Evolutionary conservation across 2,888 invertebrate species (phyloP).

Genomic region (Barypeithes pellucidus): DNA sequence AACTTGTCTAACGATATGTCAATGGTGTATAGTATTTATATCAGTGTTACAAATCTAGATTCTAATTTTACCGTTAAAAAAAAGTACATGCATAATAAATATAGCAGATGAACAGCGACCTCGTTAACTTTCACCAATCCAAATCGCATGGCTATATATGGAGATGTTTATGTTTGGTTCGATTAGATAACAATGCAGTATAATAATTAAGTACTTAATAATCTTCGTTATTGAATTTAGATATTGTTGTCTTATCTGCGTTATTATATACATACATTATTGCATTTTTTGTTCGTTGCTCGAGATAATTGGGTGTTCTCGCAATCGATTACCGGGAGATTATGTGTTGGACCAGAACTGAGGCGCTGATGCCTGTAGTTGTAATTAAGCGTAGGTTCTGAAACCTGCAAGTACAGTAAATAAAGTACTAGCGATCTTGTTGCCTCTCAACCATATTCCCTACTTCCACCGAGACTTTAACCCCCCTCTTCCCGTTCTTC

Average conservation of each 20-base stretch:
- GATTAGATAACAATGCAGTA: constrained; percentile 40
- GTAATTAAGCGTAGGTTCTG: no score
- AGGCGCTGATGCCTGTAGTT: no score
- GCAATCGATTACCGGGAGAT: no score
- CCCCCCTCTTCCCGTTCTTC: no score
- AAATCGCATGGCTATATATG: constrained; percentile 30
- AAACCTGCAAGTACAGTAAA: no score
- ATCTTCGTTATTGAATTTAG: constrained; percentile 13
- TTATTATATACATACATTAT: not conserved
- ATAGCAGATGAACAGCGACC: constrained; percentile 9
- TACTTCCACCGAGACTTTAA: no score
- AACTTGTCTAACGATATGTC: constrained; percentile 4
- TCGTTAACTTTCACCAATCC: constrained; percentile 39
- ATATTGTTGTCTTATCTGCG: not conserved
- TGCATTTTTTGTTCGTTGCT: not conserved
- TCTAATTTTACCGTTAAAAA: constrained; percentile 17
- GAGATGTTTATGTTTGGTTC: constrained; percentile 34
- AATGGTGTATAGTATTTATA: not conserved
- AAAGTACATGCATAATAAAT: not conserved
- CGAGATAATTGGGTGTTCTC: no score
- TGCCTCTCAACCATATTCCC: no score
- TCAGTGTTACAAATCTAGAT: constrained; percentile 19
- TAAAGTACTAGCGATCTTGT: no score
- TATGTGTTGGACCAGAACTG: no score
- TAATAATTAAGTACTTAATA: constrained; percentile 21